Evolutionary conservation across 1,140 invertebrate species (phyloP).

Genomic region (Bombus sylvicola): DNA sequence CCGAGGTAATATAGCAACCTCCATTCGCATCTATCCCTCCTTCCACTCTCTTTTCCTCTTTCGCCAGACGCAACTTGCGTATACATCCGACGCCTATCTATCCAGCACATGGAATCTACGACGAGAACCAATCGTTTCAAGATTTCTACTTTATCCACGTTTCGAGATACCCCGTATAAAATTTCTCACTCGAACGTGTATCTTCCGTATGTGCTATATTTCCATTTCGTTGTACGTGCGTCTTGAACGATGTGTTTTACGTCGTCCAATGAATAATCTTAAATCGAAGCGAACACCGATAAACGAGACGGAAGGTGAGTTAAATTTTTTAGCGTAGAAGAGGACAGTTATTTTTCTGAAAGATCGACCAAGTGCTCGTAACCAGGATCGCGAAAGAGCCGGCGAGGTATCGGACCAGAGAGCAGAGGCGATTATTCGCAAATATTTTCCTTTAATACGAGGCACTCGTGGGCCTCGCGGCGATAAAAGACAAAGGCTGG

Average conservation of each 20-base stretch:
- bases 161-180: not conserved
- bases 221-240: not conserved
- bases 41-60: conserved; percentile 10
- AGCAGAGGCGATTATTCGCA: conserved; percentile 6
- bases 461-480: not conserved
- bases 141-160: not conserved
- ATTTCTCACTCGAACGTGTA: not conserved
- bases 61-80: conserved; percentile 36
- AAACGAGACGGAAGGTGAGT: not conserved
- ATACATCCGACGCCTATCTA: not conserved
- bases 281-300: not conserved
- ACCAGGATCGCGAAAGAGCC: not conserved
- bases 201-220: not conserved
- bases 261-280: not conserved
- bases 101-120: not conserved
- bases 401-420: not conserved
- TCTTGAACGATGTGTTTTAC: not conserved
- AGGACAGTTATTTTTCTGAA: not conserved
- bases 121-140: not conserved
- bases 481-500: not conserved
- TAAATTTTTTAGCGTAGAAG: not conserved
- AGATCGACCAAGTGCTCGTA: not conserved
- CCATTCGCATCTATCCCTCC: conserved; percentile 14
- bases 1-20: conserved; percentile 2
- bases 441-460: conserved; percentile 44